Conservation (phyloP, 2,797 vertebrate species). For the Epinephelus awoara region DNA sequence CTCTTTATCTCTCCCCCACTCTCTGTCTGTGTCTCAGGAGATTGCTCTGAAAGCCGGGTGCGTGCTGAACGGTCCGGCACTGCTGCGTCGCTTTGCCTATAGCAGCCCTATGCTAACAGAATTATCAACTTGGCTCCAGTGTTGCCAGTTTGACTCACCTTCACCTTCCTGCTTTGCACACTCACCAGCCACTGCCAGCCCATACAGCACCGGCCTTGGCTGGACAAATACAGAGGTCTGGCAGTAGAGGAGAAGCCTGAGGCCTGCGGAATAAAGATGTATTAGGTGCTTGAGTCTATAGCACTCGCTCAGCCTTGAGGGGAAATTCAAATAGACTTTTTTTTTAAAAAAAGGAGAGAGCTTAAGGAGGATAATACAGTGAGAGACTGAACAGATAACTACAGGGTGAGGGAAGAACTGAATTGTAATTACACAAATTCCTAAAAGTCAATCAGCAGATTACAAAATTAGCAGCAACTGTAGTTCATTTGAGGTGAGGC, state of each 20-base stretch:
- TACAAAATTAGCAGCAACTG: neutral
- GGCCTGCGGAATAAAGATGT: conserved; percentile 59
- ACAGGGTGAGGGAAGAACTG: neutral
- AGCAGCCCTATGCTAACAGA: conserved; percentile 62
- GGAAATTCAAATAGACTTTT: conserved; percentile 33
- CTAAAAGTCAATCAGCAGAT: neutral
- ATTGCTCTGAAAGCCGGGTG: conserved; percentile 60
- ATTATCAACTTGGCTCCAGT: conserved; percentile 64
- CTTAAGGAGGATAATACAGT: conserved; percentile 17
- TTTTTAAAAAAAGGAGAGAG: neutral
- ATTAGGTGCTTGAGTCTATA: conserved; percentile 39
- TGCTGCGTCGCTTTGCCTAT: conserved; percentile 32
- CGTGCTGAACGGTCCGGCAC: conserved; percentile 45
- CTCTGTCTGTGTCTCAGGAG: conserved; percentile 61
- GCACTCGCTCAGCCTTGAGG: conserved; percentile 39
- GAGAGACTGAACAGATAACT: conserved; percentile 25
- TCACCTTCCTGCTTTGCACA: conserved; percentile 50
- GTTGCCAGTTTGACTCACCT: conserved; percentile 61
- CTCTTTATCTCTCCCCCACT: conserved; percentile 53
- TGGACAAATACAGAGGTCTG: conserved; percentile 37
- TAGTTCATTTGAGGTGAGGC: no score
- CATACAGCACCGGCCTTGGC: conserved; percentile 35
- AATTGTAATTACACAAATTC: neutral
- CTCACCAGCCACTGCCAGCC: conserved; percentile 22
- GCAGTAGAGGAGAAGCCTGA: conserved; percentile 35